Evolutionary conservation across 2,113 vertebrate species (phyloP).

Genomic region (Pedionomus torquatus): DNA sequence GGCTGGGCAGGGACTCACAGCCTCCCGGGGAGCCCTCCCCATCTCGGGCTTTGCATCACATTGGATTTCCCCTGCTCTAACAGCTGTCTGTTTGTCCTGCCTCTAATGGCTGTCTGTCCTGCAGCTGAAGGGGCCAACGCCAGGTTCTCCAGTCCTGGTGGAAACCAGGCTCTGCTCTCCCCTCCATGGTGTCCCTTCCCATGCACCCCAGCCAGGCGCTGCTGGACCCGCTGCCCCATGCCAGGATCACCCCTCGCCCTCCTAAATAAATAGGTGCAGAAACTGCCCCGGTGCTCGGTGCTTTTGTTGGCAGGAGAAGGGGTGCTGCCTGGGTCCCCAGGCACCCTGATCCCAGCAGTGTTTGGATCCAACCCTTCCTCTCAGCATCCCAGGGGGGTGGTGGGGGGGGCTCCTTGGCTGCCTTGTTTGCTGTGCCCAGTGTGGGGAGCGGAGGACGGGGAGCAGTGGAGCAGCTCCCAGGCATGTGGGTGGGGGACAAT

Average conservation of each 20-base stretch:
- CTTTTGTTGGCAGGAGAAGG: background rate
- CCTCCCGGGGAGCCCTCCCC: fast-evolving
- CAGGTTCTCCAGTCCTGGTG: background rate
- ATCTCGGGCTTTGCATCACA: fast-evolving
- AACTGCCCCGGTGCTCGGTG: background rate
- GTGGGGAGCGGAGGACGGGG: background rate
- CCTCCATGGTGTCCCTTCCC: fast-evolving
- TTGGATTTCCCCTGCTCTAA: background rate
- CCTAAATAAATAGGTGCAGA: conserved; percentile 29
- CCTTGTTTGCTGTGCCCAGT: fast-evolving
- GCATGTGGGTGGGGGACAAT: background rate
- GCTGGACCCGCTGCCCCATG: fast-evolving
- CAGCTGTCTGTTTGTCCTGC: background rate
- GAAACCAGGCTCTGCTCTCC: background rate
- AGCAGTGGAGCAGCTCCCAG: background rate
- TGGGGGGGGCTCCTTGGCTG: background rate
- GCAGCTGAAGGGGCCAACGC: background rate
- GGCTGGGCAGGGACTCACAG: background rate
- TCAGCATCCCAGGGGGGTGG: background rate
- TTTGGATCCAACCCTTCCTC: background rate
- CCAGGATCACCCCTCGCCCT: background rate
- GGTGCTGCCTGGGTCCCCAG: background rate
- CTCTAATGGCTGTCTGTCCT: background rate
- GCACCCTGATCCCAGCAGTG: background rate
- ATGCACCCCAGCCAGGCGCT: background rate